These are phyloP conservation scores for Vireo griseus DNA, from an alignment of 2,797 vertebrate species.

Conservation along the genomic window DNA sequence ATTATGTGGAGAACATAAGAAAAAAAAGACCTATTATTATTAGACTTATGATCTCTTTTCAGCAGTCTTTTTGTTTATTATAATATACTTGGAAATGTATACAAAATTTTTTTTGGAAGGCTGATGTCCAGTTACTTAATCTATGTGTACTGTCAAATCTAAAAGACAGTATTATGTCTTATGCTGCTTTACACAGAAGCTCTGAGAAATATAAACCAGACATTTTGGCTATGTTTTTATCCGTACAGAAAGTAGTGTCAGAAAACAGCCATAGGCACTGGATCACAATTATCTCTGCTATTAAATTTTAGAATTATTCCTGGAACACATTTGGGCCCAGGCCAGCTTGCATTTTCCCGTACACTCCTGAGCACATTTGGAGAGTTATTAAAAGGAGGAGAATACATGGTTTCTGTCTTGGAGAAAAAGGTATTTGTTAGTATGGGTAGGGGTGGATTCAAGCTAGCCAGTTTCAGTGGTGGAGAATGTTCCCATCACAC, in stretches of 20 bases:
- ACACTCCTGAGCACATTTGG: not conserved
- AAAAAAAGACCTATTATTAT: not conserved
- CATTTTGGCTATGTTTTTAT: not conserved
- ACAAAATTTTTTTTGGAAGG: accelerated
- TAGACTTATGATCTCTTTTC: not conserved
- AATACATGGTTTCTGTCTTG: not conserved
- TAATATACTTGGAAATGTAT: not conserved
- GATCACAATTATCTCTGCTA: not conserved
- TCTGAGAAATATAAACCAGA: not conserved
- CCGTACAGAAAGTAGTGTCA: not conserved
- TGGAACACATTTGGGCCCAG: not conserved
- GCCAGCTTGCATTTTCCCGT: not conserved
- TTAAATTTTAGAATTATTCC: not conserved
- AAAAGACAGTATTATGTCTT: not conserved
- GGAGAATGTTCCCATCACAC: not conserved
- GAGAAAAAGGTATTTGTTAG: not conserved
- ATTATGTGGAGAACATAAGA: not conserved
- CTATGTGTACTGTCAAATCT: not conserved
- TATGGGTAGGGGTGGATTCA: not conserved
- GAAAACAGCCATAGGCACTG: not conserved
- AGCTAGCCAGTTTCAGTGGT: not conserved
- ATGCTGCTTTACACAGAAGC: not conserved
- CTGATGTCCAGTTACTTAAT: not conserved
- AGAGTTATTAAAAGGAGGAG: not conserved
- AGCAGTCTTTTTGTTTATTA: not conserved